phyloP scores from a whole-genome alignment of 1,140 invertebrate species.

The Anastrepha ludens region DNA sequence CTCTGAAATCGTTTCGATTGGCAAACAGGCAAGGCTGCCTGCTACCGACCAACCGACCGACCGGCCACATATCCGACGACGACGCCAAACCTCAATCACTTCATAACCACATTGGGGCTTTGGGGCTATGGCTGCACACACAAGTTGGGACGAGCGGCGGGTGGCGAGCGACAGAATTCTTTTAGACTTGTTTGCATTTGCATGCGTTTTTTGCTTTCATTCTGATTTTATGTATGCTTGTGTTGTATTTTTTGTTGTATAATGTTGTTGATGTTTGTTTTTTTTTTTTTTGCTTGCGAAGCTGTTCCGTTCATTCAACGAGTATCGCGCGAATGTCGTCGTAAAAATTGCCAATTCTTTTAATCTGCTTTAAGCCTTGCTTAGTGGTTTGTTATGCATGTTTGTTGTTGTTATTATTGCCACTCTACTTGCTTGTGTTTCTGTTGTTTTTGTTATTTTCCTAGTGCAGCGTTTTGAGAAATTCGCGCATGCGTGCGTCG shows the following conservation, averaged over 20 bases:
- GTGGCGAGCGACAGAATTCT: neutral
- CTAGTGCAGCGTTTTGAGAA: slow-evolving; percentile 10
- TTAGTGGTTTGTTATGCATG: slow-evolving; percentile 34
- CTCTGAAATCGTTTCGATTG: slow-evolving; percentile 47
- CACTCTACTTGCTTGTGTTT: neutral
- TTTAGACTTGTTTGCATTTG: slow-evolving; percentile 42
- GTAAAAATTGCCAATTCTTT: slow-evolving; percentile 52
- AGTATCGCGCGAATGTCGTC: slow-evolving; percentile 30
- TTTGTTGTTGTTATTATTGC: neutral
- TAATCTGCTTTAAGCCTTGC: slow-evolving; percentile 46
- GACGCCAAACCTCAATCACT: slow-evolving; percentile 5
- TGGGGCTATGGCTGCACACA: neutral
- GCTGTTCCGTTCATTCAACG: slow-evolving; percentile 29
- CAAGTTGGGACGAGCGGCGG: neutral
- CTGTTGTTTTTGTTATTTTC: neutral
- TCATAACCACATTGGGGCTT: neutral
- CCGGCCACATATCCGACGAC: neutral
- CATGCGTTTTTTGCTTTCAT: slow-evolving; percentile 23
- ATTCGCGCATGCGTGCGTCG: slow-evolving; percentile 24
- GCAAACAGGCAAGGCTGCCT: neutral
- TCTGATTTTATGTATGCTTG: neutral
- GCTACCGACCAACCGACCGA: neutral
- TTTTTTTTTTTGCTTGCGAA: neutral
- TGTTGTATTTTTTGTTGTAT: neutral
- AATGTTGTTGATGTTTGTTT: neutral